These are phyloP conservation scores for Mystacides longicornis DNA, from an alignment of 2,888 invertebrate genomes.

Conservation along the genomic window DNA sequence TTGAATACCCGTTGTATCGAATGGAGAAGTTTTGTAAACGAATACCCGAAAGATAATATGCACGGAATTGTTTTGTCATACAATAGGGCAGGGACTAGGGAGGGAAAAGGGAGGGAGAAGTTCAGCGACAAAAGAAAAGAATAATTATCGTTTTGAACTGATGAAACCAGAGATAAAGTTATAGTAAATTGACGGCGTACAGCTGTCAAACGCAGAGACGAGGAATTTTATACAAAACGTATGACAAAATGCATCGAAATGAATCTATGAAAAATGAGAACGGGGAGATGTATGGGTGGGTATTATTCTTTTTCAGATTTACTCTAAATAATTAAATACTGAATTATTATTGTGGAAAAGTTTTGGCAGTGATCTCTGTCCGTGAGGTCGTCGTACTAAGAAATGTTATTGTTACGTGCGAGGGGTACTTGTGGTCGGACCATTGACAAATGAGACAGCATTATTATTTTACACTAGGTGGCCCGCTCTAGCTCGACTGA, in stretches of 20 bases:
- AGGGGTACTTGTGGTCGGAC: not conserved
- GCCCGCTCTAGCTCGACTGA: no score
- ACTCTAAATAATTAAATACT: not conserved
- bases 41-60: no score
- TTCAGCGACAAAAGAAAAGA: no score
- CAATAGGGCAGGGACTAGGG: no score
- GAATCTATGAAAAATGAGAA: not conserved
- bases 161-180: no score
- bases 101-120: no score
- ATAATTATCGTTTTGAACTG: no score
- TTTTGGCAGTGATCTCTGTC: not conserved
- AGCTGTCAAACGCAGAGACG: not conserved
- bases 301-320: not conserved
- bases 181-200: not conserved
- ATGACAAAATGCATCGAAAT: not conserved
- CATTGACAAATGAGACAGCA: slow-evolving; percentile 1
- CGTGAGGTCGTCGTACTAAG: not conserved
- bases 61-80: no score
- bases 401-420: not conserved
- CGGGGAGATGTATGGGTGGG: not conserved
- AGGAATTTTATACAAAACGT: not conserved
- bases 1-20: no score
- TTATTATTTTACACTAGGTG: not conserved
- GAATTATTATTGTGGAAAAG: not conserved
- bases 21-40: no score